Percentiles rank a stretch among this genome's conserved stretches.
These are phyloP conservation scores for Nicator chloris DNA, from an alignment of 2,113 vertebrate species.

Conservation along the genomic window DNA sequence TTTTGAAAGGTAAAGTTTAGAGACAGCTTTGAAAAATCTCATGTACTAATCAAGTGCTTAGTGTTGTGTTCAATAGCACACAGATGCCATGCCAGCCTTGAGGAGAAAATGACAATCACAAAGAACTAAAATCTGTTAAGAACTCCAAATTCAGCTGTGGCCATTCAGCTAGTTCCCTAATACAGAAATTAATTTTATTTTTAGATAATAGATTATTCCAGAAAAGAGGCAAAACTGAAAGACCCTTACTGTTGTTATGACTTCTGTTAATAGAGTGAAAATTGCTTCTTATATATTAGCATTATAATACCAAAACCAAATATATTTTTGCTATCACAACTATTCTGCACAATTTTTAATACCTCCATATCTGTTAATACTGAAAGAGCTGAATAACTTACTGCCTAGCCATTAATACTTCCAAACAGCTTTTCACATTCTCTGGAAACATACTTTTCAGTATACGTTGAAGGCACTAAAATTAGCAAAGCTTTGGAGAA, in stretches of 20 bases:
- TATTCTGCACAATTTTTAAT: background rate
- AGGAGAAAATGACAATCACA: background rate
- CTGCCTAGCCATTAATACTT: background rate
- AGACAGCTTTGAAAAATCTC: background rate
- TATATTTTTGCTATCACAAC: background rate
- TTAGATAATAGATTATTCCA: background rate
- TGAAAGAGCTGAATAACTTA: background rate
- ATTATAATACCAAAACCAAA: background rate
- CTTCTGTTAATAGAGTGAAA: background rate
- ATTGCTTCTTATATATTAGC: background rate
- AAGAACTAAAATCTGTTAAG: background rate
- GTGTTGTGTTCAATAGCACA: background rate
- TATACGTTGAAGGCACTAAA: background rate
- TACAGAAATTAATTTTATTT: background rate
- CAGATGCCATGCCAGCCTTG: background rate
- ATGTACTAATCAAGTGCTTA: background rate
- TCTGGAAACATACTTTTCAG: background rate
- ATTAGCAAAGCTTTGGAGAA: background rate
- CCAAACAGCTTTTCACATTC: background rate
- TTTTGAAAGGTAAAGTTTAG: background rate
- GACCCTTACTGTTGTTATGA: background rate
- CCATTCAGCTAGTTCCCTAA: background rate
- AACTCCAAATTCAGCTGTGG: background rate
- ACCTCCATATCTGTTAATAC: background rate
- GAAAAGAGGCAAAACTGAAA: background rate